phyloP scores from a whole-genome alignment of 2,113 vertebrate species.

The Nothocercus nigrocapillus region DNA sequence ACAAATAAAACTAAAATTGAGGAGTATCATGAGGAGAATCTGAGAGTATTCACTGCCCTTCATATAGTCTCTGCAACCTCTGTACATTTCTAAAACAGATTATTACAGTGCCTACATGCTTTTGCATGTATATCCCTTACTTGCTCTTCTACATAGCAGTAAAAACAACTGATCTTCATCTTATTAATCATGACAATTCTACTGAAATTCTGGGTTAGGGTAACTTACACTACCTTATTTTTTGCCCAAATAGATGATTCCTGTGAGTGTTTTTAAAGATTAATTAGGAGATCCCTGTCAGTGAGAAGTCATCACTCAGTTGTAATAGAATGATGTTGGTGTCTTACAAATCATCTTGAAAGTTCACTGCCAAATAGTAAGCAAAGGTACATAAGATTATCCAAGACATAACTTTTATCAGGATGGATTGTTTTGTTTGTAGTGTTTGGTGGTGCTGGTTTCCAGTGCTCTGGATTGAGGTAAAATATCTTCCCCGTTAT shows the following conservation, averaged over 20 bases:
- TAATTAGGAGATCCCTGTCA: neutral
- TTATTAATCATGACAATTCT: neutral
- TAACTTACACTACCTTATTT: neutral
- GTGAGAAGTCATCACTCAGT: neutral
- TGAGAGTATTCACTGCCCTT: neutral
- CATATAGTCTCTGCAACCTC: neutral
- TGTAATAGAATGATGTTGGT: neutral
- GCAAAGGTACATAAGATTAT: neutral
- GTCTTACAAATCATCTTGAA: neutral
- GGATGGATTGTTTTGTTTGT: accelerated
- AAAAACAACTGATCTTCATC: neutral
- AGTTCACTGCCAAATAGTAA: neutral
- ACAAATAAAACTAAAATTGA: neutral
- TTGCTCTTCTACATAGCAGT: neutral
- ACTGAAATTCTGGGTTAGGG: neutral
- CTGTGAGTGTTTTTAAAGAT: neutral
- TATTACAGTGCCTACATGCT: neutral
- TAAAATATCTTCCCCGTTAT: neutral
- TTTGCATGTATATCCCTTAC: neutral
- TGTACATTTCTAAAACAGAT: neutral
- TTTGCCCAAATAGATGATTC: neutral
- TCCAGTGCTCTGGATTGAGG: accelerated
- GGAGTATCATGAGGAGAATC: neutral
- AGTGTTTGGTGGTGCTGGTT: neutral
- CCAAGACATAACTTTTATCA: neutral